Percentiles rank a stretch among this genome's conserved stretches.
These are phyloP conservation scores for Quadroppia sp. DNA, from an alignment of 2,888 invertebrate genomes.

Conservation along the genomic window DNA sequence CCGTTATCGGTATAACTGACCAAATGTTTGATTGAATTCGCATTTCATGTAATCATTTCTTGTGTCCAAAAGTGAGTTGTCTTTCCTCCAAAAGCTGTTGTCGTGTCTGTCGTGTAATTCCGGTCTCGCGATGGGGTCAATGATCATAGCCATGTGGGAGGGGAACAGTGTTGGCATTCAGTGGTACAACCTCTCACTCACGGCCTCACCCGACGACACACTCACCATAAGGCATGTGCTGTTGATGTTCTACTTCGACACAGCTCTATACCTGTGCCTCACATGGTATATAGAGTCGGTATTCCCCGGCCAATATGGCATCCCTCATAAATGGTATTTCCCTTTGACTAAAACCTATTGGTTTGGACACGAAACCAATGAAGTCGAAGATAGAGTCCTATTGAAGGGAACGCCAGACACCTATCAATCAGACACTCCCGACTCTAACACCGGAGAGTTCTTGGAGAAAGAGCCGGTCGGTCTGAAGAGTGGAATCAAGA, in stretches of 20 bases:
- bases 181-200: constrained; percentile 58
- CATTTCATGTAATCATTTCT: background rate
- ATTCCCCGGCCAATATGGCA: constrained; percentile 60
- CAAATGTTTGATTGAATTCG: background rate
- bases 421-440: constrained; percentile 55
- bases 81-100: constrained; percentile 46
- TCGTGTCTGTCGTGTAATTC: constrained; percentile 54
- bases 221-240: constrained; percentile 62
- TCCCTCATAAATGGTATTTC: constrained; percentile 61
- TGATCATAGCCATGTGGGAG: constrained; percentile 57
- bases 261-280: constrained; percentile 56
- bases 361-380: constrained; percentile 53
- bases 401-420: background rate
- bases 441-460: constrained; percentile 54
- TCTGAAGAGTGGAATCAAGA: constrained; percentile 57
- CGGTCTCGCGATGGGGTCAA: constrained; percentile 55
- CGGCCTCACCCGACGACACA: constrained; percentile 60
- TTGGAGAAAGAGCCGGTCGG: constrained; percentile 58
- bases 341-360: constrained; percentile 57
- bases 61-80: constrained; percentile 36
- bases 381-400: background rate
- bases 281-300: constrained; percentile 62
- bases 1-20: constrained; percentile 47
- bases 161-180: constrained; percentile 61
- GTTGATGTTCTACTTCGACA: constrained; percentile 67